A percentile compares a stretch with the other conserved stretches of the same genome.
Evolutionary conservation across 2,888 invertebrate species (phyloP).

Genomic region (Callimorpha dominula): DNA sequence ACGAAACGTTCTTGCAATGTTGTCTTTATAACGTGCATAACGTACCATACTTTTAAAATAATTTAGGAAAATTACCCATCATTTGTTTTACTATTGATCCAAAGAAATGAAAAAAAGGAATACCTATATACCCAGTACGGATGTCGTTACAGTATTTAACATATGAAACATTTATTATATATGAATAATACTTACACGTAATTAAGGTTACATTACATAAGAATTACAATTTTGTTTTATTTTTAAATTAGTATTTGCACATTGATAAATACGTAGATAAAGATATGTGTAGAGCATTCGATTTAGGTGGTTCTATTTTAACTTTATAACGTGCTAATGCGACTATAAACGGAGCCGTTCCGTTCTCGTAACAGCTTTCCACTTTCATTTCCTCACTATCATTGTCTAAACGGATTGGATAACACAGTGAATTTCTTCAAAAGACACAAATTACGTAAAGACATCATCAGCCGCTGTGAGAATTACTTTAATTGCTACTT

Average conservation of each 20-base stretch:
- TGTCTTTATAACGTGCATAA: neutral
- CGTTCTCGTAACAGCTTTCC: constrained; percentile 81
- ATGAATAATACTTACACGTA: constrained; percentile 35
- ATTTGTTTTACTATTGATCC: neutral
- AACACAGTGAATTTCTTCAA: constrained; percentile 80
- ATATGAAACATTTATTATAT: constrained; percentile 40
- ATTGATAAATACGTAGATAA: constrained; percentile 40
- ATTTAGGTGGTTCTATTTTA: constrained; percentile 20
- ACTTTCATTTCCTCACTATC: constrained; percentile 83
- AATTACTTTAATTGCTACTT: constrained; percentile 77
- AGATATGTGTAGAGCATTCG: constrained; percentile 27
- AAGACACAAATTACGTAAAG: constrained; percentile 78
- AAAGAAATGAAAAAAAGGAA: neutral
- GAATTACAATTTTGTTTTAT: constrained; percentile 20
- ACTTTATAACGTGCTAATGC: constrained; percentile 53
- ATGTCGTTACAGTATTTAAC: constrained; percentile 40
- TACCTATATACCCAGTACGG: constrained; percentile 13
- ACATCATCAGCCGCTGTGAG: constrained; percentile 71
- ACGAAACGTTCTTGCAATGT: neutral
- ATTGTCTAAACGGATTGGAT: constrained; percentile 84
- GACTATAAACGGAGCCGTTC: constrained; percentile 64
- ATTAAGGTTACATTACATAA: constrained; percentile 35
- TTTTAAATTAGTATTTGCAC: constrained; percentile 26
- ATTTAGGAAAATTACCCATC: neutral
- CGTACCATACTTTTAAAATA: neutral